A percentile compares a stretch with the other conserved stretches of the same genome.
These are phyloP conservation scores for Uria aalge DNA, from an alignment of 2,113 vertebrate genomes.

Conservation along the genomic window DNA sequence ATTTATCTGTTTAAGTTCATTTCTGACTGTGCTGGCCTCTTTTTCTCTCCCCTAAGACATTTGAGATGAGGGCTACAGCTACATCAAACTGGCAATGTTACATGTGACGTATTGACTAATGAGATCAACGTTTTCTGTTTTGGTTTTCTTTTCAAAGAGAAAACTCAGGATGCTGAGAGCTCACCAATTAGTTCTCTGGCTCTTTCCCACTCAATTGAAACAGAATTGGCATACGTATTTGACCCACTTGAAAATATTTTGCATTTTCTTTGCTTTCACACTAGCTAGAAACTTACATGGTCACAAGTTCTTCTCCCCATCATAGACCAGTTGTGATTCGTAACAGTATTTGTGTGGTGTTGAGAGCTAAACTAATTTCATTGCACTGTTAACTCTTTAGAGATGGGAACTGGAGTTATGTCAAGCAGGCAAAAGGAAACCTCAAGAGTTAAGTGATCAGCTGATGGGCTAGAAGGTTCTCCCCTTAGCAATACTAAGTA, in stretches of 20 bases:
- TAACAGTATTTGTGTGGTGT: background rate
- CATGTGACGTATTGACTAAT: background rate
- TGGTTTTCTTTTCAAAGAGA: background rate
- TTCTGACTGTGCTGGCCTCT: conserved; percentile 11
- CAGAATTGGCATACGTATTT: background rate
- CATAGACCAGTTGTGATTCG: background rate
- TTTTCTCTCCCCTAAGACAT: background rate
- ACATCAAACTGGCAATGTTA: background rate
- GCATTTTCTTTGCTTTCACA: background rate
- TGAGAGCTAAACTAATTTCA: background rate
- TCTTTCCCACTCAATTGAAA: background rate
- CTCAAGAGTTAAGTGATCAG: background rate
- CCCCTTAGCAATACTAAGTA: background rate
- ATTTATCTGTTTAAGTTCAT: conserved; percentile 54
- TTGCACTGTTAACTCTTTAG: background rate
- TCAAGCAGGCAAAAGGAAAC: background rate
- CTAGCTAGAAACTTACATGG: background rate
- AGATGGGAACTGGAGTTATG: background rate
- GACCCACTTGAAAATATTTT: background rate
- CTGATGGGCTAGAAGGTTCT: background rate
- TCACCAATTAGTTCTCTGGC: background rate
- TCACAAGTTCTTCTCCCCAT: background rate
- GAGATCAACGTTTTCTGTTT: background rate
- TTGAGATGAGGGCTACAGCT: background rate
- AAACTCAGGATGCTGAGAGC: background rate